Base-by-base conservation (phyloP, 1,140 invertebrate species). In the Ostrea edulis region DNA sequence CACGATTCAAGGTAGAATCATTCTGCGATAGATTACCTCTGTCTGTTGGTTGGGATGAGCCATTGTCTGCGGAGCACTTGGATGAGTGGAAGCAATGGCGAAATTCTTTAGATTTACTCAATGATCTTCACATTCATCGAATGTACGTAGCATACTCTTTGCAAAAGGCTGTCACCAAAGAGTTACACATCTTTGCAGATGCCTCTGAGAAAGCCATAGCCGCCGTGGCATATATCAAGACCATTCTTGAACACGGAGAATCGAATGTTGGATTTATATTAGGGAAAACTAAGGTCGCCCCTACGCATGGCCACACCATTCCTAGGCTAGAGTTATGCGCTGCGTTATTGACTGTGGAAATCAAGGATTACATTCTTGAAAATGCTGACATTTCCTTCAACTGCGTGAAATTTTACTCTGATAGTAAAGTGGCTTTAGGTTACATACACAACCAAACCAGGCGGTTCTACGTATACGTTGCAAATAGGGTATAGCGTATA, bases 151-250 rank as follows among this genome's bases (percentile, higher is more conserved):
- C 81, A n/a, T 52, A 89, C 84, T 91, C 92, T 85, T 3, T 94
- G 17, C 91, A 90, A 83, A 95, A n/a, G n/a, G 94, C 93, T 94
- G 95, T 89, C 93, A 94, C 25, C 4, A n/a, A 11, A 35, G 55
- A 89, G 29, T 11, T 89, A 22, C 55, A 68, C 62, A 53, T 89
- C 9, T 89, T 82, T 53, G 58, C 71, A 51, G 88, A 89, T 71
- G 88, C 88, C 17, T 86, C 84, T 14, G 22, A 82, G 22, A 17
- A 53, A 44, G 88, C 88, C 11, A 65, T 89, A 35, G 44, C 87
- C 20, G 77, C 71, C 17, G 84, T 86, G 11, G 68, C 85, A 11
- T 86, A 86, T 81, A 12, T 89, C 12, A 12, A 20, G 12, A 58
- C 55, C 8, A 58, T 20, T 4, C 11, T 20, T 86, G 52, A 54